Evolutionary conservation across 1,140 invertebrate genomes (phyloP).

Genomic region (Heliconius hewitsoni): DNA sequence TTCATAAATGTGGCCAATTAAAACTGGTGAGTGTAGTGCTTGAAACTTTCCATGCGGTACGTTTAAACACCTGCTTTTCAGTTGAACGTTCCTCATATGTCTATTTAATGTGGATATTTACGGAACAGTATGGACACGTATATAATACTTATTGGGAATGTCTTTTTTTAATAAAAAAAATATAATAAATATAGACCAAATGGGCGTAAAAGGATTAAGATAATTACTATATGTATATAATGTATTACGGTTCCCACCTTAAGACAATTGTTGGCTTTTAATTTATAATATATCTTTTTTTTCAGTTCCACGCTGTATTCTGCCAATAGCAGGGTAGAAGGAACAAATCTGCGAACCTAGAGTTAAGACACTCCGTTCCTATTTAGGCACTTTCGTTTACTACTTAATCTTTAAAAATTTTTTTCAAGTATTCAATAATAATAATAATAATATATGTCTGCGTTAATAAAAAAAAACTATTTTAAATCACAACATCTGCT

Average conservation of each 20-base stretch:
- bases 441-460: not conserved
- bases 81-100: slow-evolving; percentile 9
- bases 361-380: no score
- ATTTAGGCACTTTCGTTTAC: no score
- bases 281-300: no score
- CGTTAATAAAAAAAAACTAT: not conserved
- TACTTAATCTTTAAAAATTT: not conserved
- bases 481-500: not conserved
- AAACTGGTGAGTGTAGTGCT: slow-evolving; percentile 23
- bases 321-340: no score
- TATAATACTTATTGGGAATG: not conserved
- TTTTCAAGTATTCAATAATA: not conserved
- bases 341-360: no score
- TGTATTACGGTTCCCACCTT: no score
- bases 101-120: slow-evolving; percentile 10
- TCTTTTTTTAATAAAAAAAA: not conserved
- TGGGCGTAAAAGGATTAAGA: no score
- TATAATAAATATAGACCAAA: not conserved
- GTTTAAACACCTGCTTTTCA: slow-evolving; percentile 17
- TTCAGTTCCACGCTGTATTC: no score
- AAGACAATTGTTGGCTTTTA: no score
- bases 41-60: slow-evolving; percentile 24
- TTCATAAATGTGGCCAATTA: slow-evolving; percentile 32
- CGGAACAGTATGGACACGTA: not conserved
- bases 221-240: no score